Evolutionary conservation across 2,797 vertebrate genomes (phyloP), one percentile per base, ranked within the genome.

Genomic region (Oreochromis mossambicus): DNA sequence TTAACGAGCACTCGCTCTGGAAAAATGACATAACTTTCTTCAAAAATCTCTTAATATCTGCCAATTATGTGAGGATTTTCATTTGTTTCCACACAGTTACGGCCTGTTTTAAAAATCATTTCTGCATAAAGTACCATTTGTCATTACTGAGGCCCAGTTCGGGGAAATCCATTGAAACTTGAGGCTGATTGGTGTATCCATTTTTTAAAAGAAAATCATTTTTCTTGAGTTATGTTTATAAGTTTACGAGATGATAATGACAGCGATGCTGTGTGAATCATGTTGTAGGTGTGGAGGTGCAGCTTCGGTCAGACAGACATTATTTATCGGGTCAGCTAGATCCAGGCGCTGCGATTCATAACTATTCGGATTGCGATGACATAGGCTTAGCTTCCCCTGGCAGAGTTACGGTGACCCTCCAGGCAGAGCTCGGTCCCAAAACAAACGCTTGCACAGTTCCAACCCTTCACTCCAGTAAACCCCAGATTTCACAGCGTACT

Each of bases 371-470:
- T 55, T 90, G 84, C 15, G 50, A 84, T 93, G 92, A 93, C 91
- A 91, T 83, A 50, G 77, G 51, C 87, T 87, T 76, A 80, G 80
- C 87, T 87, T 87, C 66, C 83, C 66, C 41, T 46, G 78, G 85
- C 77, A 79, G 89, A 93, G 93, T 94, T 94, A 92, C 55, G 80
- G 90, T 94, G 93, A 95, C 94, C 94, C 90, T 91, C 26, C 70
- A 80, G 50, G 76, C 84, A 70, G 54, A 79, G 56, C 78, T 58
- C 21, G 4, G 83, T 89, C 90, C 82, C 91, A 92, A 95, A 93
- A 92, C 93, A 93, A 92, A 87, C 1, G 43, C 84, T 90, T 90
- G 89, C 79, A 34, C 86, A 89, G 41, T 75, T 88, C 55, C 70
- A 86, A 87, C 90, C 90, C 89, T 91, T 84, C 85, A 63, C 78